Evolutionary conservation across 2,888 invertebrate genomes (phyloP).

Genomic region (Folsomia manolachei): DNA sequence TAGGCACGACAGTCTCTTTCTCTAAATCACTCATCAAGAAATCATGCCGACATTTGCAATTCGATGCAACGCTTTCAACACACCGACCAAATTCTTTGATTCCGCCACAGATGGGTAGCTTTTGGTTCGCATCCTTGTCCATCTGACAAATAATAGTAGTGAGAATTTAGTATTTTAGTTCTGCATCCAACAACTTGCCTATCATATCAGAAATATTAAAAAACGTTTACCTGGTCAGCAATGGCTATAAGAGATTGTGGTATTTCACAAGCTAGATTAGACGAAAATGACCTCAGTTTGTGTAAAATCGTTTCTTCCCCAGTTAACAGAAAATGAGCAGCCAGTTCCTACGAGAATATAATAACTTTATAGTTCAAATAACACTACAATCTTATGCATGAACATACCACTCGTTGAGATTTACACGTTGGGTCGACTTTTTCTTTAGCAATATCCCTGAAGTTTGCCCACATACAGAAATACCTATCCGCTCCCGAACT

Average conservation of each 20-base stretch:
- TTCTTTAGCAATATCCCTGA: slow-evolving; percentile 7
- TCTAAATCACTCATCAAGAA: slow-evolving; percentile 17
- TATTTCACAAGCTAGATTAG: slow-evolving; percentile 3
- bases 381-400: too few species aligned
- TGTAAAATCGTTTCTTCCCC: slow-evolving; percentile 26
- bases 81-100: slow-evolving; percentile 27
- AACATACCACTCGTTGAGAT: not conserved
- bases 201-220: too few species aligned
- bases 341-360: slow-evolving; percentile 4
- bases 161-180: too few species aligned
- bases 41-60: slow-evolving; percentile 15
- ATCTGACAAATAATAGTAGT: too few species aligned
- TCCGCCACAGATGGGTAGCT: not conserved
- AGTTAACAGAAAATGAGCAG: slow-evolving; percentile 28
- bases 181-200: too few species aligned
- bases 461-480: slow-evolving; percentile 12
- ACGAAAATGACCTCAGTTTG: slow-evolving; percentile 17
- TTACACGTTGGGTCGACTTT: not conserved
- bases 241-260: slow-evolving; percentile 9
- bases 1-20: slow-evolving; percentile 6
- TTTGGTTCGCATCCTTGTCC: too few species aligned
- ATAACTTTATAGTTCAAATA: not conserved
- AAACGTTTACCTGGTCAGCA: slow-evolving; percentile 19
- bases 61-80: slow-evolving; percentile 1
- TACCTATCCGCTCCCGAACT: slow-evolving; percentile 7